Conservation (phyloP, 2,888 invertebrate genomes). For the Hydrotaea diabolus region DNA sequence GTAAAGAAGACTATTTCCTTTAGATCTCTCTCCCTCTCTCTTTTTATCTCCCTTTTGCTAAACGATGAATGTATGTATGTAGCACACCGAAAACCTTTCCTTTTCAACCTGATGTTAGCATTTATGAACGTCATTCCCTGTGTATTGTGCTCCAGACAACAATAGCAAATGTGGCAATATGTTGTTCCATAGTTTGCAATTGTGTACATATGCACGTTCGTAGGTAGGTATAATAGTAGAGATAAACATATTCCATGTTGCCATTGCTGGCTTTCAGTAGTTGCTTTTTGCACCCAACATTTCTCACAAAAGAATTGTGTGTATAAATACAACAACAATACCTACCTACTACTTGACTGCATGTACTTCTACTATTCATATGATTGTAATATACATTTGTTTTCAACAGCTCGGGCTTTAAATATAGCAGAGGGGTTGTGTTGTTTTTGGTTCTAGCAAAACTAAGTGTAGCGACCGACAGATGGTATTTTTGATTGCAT, state of each 20-base stretch:
- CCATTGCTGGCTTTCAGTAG: neutral
- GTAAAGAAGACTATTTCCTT: neutral
- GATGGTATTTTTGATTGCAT: too few relatives aligned
- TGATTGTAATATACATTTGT: neutral
- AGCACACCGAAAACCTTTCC: neutral
- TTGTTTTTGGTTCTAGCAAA: too few relatives aligned
- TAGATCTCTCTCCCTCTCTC: neutral
- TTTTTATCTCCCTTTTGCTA: neutral
- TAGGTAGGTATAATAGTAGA: neutral
- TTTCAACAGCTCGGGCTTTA: neutral
- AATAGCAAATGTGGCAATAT: constrained; percentile 24
- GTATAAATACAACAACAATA: constrained; percentile 20
- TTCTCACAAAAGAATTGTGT: constrained; percentile 13
- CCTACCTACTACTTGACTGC: neutral
- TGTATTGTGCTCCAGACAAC: constrained; percentile 4
- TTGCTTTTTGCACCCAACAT: neutral
- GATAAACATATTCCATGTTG: constrained; percentile 8
- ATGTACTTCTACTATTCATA: neutral
- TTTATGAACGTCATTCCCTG: neutral
- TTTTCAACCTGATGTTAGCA: constrained; percentile 35
- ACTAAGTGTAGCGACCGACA: too few relatives aligned
- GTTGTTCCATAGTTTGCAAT: constrained; percentile 12
- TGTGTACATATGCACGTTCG: neutral
- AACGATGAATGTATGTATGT: neutral
- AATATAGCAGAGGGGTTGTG: constrained; percentile 2